Percentiles rank a stretch among this genome's conserved stretches.
Conservation (phyloP, 2,113 vertebrate species). For the Ophiodon elongatus region DNA sequence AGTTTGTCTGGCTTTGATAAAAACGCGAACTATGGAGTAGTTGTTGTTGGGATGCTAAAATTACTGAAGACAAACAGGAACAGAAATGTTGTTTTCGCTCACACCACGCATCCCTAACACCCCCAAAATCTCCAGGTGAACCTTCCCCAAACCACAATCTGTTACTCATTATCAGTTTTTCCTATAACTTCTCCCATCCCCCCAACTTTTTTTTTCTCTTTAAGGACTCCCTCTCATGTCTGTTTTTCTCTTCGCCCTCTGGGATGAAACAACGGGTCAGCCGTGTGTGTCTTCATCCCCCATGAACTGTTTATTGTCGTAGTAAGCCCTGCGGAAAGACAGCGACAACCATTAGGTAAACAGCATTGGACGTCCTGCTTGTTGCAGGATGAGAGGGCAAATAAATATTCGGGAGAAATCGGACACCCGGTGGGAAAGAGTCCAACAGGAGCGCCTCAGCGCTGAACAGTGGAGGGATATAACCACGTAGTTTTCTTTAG, state of each 20-base stretch:
- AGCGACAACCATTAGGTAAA: conserved; percentile 17
- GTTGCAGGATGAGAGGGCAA: not conserved
- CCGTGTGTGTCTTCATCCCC: not conserved
- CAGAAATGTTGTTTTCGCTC: conserved; percentile 22
- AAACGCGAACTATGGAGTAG: not conserved
- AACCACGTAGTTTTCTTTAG: not conserved
- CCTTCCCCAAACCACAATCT: not conserved
- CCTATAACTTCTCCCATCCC: not conserved
- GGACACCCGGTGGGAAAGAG: not conserved
- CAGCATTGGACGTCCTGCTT: conserved; percentile 2
- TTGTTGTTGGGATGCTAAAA: conserved; percentile 14
- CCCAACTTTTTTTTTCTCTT: not conserved
- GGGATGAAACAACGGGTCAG: conserved; percentile 20
- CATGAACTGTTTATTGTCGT: conserved; percentile 34
- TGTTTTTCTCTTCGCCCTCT: conserved; percentile 6
- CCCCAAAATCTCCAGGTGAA: not conserved
- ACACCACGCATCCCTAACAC: not conserved
- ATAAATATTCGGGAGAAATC: conserved; percentile 30
- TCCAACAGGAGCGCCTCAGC: not conserved
- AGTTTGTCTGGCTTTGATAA: conserved; percentile 19
- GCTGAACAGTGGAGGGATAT: not conserved
- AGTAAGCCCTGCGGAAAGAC: conserved; percentile 5
- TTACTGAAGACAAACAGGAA: conserved; percentile 22
- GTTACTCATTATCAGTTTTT: conserved; percentile 20
- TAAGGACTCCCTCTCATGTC: not conserved